Base-by-base conservation (phyloP, 2,797 vertebrate genomes). In the Lates japonicus region DNA sequence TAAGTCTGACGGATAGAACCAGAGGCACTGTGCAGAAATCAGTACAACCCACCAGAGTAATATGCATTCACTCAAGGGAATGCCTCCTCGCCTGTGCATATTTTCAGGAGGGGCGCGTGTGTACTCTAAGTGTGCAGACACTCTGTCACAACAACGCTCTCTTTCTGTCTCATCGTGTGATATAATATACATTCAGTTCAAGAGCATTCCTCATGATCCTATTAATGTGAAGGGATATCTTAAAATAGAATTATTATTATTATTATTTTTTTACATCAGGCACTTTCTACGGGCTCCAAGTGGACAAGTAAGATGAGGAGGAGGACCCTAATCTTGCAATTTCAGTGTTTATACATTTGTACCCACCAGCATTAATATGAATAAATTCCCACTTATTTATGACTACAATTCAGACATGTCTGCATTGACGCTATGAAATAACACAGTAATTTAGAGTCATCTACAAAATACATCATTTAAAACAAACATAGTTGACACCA, bases 1-100 rank as follows among this genome's bases (percentile, higher is more conserved):
- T 17, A 44, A 48, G 46, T 72, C 61, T 86, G 84, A 84, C 8
- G 20, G 76, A 87, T 69, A 74, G 67, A 71, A 68, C 70, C 79
- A 29, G 63, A 83, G 37, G n/a, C 37, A 7, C 59, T 3, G 51
- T 35, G 41, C 39, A 31, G 42, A 41, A 63, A 87, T 74, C 77
- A 60, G 75, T 7, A n/a, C 74, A 75, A 57, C 39, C 66, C 76
- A 67, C 70, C 42, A 60, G 55, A 69, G 57, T 14, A 60, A 55
- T 19, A 33, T 31, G 14, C 1, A 44, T 12, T 48, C 37, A 66
- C 70, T 55, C 80, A 0, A 7, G 48, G 69, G 42, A 59, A 62
- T 11, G 20, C 44, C 61, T 49, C 29, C 64, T 61, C 7, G 20
- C 10, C 31, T 51, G 70, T 51, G 49, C 25, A 61, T 20, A 61